These are phyloP conservation scores for Physocephala rufipes DNA, from an alignment of 2,888 invertebrate genomes.

Conservation along the genomic window DNA sequence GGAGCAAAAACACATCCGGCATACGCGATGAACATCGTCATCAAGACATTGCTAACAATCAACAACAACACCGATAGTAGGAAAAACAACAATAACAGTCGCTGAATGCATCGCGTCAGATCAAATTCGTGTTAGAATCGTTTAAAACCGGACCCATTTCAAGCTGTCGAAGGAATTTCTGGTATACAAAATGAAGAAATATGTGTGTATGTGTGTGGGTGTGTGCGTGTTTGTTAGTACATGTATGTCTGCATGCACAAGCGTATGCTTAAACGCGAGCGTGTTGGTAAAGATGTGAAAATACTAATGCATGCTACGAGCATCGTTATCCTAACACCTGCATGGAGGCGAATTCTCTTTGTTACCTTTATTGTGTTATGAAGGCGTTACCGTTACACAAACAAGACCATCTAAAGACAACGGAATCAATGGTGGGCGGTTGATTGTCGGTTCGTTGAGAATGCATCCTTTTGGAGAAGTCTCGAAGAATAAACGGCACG, in stretches of 20 bases:
- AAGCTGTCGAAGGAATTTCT: not conserved
- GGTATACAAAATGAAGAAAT: not conserved
- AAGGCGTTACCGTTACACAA: slow-evolving; percentile 6
- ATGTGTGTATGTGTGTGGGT: no score
- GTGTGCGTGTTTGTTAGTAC: no score
- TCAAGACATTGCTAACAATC: not conserved
- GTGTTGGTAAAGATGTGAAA: no score
- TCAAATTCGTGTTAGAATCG: slow-evolving; percentile 28
- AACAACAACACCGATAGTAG: not conserved
- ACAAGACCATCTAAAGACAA: no score
- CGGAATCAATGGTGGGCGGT: not conserved
- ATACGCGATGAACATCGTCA: slow-evolving; percentile 9
- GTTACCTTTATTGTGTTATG: not conserved
- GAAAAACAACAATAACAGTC: no score
- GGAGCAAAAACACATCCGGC: slow-evolving; percentile 13
- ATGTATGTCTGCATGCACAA: no score
- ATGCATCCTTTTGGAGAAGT: not conserved
- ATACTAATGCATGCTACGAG: not conserved
- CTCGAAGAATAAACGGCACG: slow-evolving; percentile 18
- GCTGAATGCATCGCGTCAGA: not conserved
- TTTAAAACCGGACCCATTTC: slow-evolving; percentile 10
- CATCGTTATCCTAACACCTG: slow-evolving; percentile 10
- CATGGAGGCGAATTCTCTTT: not conserved
- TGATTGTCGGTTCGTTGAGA: not conserved
- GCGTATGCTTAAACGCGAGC: no score